Evolutionary conservation across 2,113 vertebrate genomes (phyloP), one percentile per base, ranked within the genome.

Genomic region (Buteo buteo): DNA sequence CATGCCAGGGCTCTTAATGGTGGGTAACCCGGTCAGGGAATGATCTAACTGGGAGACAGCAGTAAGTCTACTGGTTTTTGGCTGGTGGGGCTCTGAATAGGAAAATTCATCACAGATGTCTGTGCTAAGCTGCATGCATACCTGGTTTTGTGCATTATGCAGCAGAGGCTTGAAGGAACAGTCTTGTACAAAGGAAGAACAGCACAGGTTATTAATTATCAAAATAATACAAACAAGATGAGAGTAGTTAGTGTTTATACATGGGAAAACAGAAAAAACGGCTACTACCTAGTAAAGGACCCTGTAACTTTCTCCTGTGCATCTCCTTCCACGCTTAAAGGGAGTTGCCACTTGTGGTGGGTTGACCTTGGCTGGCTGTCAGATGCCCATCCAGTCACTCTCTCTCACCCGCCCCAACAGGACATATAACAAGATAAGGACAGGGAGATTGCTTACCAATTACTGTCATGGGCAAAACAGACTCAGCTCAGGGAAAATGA

Each of bases 401-500:
- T 73, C 4, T 1, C 21, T 58, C 19, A 18, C 3, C 6, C 13
- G 67, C 24, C 54, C 47, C 38, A 42, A 40, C 16, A 49, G 34
- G 16, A 42, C 3, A 0, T 11, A 29, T 7, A 45, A 42, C 0
- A 2, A 52, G 38, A 6, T 42, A 36, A 74, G 10, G 21, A 38
- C 24, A 16, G 16, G 59, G 67, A 73, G 20, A 59, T 54, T 1
- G 0, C 34, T 54, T 58, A 25, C 19, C 25, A 54, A 1, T 45
- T 69, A 61, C 45, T 11, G 29, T 52, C 52, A 59, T 0, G 0
- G 19, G 59, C 19, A 54, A 67, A 67, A 36, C n/a, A 36, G 69
- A 13, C n/a, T 62, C 2, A 0, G 26, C 61, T 42, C 1, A 0
- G n/a, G 31, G 47, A 82, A 69, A 74, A 36, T 13, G 11, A 16